A percentile compares a stretch with the other conserved stretches of the same genome.
These are phyloP conservation scores for Pipa parva DNA, from an alignment of 2,113 vertebrate genomes.

Conservation along the genomic window DNA sequence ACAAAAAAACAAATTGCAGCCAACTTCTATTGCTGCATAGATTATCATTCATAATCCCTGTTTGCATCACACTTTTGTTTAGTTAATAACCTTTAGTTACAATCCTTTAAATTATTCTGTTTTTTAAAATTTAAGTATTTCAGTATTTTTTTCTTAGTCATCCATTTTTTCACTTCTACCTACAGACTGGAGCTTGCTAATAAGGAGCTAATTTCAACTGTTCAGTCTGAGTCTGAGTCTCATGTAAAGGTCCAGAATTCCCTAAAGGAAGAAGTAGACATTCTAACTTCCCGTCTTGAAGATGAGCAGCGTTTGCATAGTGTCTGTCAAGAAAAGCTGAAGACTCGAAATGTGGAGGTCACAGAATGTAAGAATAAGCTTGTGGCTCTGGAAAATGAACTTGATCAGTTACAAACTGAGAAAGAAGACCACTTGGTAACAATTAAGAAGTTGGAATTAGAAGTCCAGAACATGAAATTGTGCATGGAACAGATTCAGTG, in stretches of 20 bases:
- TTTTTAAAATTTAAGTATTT: too few species aligned
- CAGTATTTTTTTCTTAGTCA: too few species aligned
- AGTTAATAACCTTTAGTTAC: too few species aligned
- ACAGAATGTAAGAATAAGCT: conserved; percentile 60
- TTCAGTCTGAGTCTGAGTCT: conserved; percentile 59
- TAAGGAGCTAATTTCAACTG: conserved; percentile 61
- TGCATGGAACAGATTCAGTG: conserved; percentile 78
- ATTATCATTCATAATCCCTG: too few species aligned
- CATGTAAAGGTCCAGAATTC: conserved; percentile 56
- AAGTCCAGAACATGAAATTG: conserved; percentile 71
- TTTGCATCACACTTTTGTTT: too few species aligned
- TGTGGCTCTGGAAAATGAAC: conserved; percentile 66
- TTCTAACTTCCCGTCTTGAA: conserved; percentile 58
- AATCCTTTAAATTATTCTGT: too few species aligned
- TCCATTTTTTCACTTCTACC: too few species aligned
- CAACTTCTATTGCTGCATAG: too few species aligned
- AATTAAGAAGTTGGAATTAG: conserved; percentile 69
- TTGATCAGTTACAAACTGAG: conserved; percentile 61
- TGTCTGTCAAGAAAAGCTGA: conserved; percentile 54
- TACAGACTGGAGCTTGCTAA: conserved; percentile 70
- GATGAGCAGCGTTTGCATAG: conserved; percentile 55
- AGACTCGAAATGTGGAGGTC: conserved; percentile 62
- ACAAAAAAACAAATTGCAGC: too few species aligned
- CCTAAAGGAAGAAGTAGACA: conserved; percentile 63
- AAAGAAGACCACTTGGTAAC: conserved; percentile 56